Evolutionary conservation across 2,797 vertebrate species (phyloP), one percentile per base, ranked within the genome.

Genomic region (Rhinoraja longicauda): DNA sequence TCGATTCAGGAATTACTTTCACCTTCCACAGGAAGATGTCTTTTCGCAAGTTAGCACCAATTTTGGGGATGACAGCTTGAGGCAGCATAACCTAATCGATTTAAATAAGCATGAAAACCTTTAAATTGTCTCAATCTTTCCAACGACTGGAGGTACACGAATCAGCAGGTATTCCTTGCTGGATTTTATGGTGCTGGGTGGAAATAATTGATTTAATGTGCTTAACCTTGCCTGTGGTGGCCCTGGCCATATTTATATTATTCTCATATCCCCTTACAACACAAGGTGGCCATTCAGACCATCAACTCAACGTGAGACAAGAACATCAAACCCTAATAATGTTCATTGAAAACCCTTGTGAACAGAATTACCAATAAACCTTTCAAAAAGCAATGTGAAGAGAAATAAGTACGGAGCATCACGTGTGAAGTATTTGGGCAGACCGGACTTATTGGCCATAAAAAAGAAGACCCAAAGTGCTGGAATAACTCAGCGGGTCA

Each of bases 11-110:
- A 36, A 36, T 17, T 77, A 13, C 32, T 10, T 67, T 67, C 19
- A 67, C n/a, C 62, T 64, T 32, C 62, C 26, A 86, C 59, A 62
- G 57, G 84, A 64, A 88, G 84, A n/a, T 32, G 29, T 88, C 59
- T 88, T n/a, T 64, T n/a, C 7, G 84, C 84, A 88, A 64, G 32
- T 88, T 32, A 88, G n/a, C 84, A 67, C n/a, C 59, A 88, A 88
- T 86, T 32, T 86, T 59, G 57, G n/a, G 53, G 29, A n/a, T 32
- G 57, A 21, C 8, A 21, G 59, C 62, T 67, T n/a, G 17, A 67
- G 62, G 84, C 84, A 8, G 6, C 32, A 78, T 17, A 36, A 59
- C n/a, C 57, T 88, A 67, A 67, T 88, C 64, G 17, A 88, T 36
- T 88, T 67, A 67, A 67, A 21, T 88, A 88, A 36, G 59, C n/a